A percentile compares a stretch with the other conserved stretches of the same genome.
phyloP scores from a whole-genome alignment of 2,888 invertebrate genomes.

The Meloe dianella region DNA sequence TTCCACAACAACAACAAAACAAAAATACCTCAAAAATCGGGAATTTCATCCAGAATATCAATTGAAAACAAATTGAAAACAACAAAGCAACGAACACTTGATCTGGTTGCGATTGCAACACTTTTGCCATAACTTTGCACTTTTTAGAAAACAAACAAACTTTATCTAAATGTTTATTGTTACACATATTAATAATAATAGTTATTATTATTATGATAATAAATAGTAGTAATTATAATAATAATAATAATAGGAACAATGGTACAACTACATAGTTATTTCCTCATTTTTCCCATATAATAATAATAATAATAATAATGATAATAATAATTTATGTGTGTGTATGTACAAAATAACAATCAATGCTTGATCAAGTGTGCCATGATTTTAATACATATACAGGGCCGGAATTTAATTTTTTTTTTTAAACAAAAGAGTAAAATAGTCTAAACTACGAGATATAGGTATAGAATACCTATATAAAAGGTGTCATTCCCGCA shows the following conservation, averaged over 20 bases:
- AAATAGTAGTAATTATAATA: not conserved
- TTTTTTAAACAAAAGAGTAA: too few species aligned
- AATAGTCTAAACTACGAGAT: too few species aligned
- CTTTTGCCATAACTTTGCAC: conserved; percentile 40
- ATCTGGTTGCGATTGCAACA: not conserved
- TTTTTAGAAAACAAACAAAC: conserved; percentile 29
- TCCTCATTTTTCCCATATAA: conserved; percentile 1
- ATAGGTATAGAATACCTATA: too few species aligned
- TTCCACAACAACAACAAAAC: not conserved
- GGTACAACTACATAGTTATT: conserved; percentile 10
- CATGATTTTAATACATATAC: not conserved
- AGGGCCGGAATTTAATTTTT: too few species aligned
- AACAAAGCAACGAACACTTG: not conserved
- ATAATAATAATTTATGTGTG: not conserved
- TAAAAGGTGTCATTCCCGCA: too few species aligned
- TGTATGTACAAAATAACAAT: conserved; percentile 5
- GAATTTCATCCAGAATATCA: not conserved
- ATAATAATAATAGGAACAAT: conserved; percentile 14
- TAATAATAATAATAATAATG: not conserved
- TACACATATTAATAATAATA: conserved; percentile 25
- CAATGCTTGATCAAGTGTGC: conserved; percentile 3
- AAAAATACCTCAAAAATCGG: not conserved
- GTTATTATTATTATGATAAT: too few species aligned
- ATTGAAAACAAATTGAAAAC: too few species aligned
- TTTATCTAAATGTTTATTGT: conserved; percentile 50